Base-by-base conservation (phyloP, 2,113 vertebrate genomes). In the Lontra canadensis region DNA sequence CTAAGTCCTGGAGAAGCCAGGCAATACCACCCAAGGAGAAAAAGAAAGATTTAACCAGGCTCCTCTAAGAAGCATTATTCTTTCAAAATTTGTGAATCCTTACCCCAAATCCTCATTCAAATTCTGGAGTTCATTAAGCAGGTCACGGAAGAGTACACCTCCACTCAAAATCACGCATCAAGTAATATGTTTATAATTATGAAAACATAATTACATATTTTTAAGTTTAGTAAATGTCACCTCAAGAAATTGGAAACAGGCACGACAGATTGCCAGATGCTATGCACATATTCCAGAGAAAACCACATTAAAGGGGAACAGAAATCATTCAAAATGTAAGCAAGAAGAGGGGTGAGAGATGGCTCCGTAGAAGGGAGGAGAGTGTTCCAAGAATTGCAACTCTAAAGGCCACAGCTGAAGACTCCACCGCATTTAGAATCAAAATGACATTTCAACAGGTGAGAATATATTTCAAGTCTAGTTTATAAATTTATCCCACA, bases 161-260 rank as follows among this genome's bases (percentile, higher is more conserved):
- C n/a, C 59, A 65, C 36, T 42, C 83, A 97, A 93, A 92, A 61
- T 21, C 21, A 39, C 4, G n/a, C 14, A 52, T 39, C 73, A 25
- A 23, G 12, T 47, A 71, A 76, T 76, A 49, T 0, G 1, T 63
- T 74, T 57, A 57, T 80, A 91, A 88, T 65, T 55, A 74, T 71
- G 39, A 84, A 84, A 81, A 34, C 20, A 13, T 49, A 81, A 55
- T 94, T 57, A 79, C 31, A 34, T 61, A 49, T 82, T 10, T 82
- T 86, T 55, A 61, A 80, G 47, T 63, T 92, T 67, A 78, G 83
- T 15, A 89, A 97, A 95, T 89, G 79, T 81, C 88, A 89, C 92
- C 26, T 89, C 79, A 89, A 82, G 88, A 94, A 94, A 92, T 36
- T 63, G 78, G 90, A 95, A 76, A 82, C 3, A 47, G 65, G 17